Evolutionary conservation across 1,140 invertebrate species (phyloP).

Genomic region (Streblospio benedicti): DNA sequence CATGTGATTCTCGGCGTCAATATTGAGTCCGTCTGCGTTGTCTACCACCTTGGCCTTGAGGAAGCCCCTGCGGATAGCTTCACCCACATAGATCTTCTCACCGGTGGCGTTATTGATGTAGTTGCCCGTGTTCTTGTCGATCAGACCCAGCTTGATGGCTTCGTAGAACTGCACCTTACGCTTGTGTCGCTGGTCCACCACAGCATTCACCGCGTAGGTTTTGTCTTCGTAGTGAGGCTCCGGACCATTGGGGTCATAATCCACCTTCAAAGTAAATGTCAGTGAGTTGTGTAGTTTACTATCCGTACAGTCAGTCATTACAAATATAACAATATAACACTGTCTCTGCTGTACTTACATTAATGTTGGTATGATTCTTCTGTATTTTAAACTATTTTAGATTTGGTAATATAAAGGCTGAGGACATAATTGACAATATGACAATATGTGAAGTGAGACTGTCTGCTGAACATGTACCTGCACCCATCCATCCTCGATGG

Average conservation of each 20-base stretch:
- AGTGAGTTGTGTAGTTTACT: no score
- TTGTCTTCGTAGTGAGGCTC: conserved; percentile 6
- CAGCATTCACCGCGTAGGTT: conserved; percentile 14
- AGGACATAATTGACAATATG: no score
- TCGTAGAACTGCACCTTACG: conserved; percentile 4
- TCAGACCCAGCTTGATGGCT: conserved; percentile 12
- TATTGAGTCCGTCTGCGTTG: conserved; percentile 34
- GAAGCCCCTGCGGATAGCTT: conserved; percentile 18
- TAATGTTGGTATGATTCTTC: no score
- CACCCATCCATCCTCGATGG: conserved; percentile 5
- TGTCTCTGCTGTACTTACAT: no score
- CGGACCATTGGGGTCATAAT: conserved; percentile 3
- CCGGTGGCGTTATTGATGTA: conserved; percentile 16
- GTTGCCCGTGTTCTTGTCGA: conserved; percentile 8
- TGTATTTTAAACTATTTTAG: no score
- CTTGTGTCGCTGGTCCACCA: conserved; percentile 11
- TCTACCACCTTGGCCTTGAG: conserved; percentile 25
- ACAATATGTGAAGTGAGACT: no score
- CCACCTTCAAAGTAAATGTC: neutral
- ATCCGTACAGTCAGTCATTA: no score
- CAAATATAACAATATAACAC: no score
- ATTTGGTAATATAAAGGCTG: no score
- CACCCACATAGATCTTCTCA: conserved; percentile 16
- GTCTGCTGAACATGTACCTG: no score
- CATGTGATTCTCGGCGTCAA: conserved; percentile 40